Conservation (phyloP, 1,140 invertebrate genomes). For the Macrobrachium rosenbergii region DNA sequence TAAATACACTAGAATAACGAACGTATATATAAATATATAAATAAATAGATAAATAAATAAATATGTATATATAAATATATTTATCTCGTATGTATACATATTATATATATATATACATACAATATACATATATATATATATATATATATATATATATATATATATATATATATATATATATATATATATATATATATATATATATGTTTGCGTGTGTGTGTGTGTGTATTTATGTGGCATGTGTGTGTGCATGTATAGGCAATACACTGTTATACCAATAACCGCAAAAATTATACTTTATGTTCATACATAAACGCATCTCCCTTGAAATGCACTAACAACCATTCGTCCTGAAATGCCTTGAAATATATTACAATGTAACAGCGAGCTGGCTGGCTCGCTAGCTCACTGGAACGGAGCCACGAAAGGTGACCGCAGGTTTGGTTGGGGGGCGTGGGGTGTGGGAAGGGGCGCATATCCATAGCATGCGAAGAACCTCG, state of each 20-base stretch:
- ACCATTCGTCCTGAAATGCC: not conserved
- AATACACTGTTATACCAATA: too few relatives aligned
- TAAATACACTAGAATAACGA: not conserved
- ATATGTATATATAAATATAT: too few relatives aligned
- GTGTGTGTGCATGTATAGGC: too few relatives aligned
- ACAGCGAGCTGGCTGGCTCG: too few relatives aligned
- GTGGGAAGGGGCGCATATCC: too few relatives aligned
- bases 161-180: slow-evolving; percentile 8
- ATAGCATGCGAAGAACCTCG: too few relatives aligned
- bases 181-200: slow-evolving; percentile 1
- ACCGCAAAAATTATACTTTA: not conserved
- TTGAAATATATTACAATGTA: not conserved
- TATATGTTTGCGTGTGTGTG: not conserved
- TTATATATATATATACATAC: not conserved
- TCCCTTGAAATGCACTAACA: not conserved
- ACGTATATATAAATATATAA: not conserved
- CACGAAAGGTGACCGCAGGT: too few relatives aligned
- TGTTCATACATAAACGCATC: not conserved
- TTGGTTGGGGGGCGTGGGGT: too few relatives aligned
- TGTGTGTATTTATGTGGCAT: not conserved
- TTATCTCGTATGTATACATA: too few relatives aligned
- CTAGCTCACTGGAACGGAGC: too few relatives aligned
- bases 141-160: slow-evolving; percentile 1
- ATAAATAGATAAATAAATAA: not conserved
- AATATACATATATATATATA: slow-evolving; percentile 11